These are phyloP conservation scores for Arvicanthis niloticus DNA, from an alignment of 2,113 vertebrate genomes.

Conservation along the genomic window DNA sequence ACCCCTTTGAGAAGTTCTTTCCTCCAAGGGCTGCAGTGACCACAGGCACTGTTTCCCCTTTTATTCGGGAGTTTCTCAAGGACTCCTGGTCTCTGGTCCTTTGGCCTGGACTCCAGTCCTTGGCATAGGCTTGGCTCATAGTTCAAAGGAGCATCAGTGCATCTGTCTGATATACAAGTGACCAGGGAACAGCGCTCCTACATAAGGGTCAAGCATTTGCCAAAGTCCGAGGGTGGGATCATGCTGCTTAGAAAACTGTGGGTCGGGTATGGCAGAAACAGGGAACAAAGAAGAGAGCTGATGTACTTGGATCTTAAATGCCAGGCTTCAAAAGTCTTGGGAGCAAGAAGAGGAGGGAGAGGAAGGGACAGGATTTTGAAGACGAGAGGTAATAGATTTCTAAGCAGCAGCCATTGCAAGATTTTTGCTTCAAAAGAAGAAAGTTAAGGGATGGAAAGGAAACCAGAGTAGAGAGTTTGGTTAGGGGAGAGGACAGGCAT, in stretches of 20 bases:
- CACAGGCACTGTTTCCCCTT: neutral
- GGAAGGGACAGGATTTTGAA: neutral
- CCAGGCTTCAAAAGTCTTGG: neutral
- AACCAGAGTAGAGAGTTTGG: neutral
- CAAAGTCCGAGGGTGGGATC: neutral
- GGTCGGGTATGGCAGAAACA: neutral
- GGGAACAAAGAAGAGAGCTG: neutral
- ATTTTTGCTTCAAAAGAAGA: conserved; percentile 16
- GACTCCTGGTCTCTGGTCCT: no score
- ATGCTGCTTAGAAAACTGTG: neutral
- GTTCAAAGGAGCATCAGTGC: neutral
- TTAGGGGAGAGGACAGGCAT: neutral
- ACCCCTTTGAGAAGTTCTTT: neutral
- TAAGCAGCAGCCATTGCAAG: neutral
- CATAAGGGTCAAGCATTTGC: neutral
- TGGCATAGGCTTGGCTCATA: neutral
- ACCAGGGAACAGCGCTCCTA: neutral
- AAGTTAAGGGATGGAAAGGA: neutral
- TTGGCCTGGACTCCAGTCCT: neutral
- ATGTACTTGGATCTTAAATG: neutral
- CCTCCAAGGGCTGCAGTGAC: neutral
- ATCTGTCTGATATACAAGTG: neutral
- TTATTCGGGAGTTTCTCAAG: neutral
- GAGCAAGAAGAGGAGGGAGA: neutral
- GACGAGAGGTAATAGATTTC: neutral